These are phyloP conservation scores for Haemorhous mexicanus DNA, from an alignment of 2,113 vertebrate genomes.

Conservation along the genomic window DNA sequence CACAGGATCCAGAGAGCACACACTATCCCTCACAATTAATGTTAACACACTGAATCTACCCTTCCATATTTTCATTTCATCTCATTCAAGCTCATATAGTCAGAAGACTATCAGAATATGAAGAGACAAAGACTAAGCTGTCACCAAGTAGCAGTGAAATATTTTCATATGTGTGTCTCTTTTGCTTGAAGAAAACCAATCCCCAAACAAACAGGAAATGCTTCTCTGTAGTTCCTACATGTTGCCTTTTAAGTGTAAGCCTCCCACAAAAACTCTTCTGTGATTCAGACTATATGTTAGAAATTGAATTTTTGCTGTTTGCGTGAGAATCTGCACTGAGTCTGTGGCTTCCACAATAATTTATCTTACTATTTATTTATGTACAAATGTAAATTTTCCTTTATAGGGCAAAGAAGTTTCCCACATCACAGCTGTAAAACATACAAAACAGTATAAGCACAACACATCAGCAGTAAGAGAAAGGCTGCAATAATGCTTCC, in stretches of 20 bases:
- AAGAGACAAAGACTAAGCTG: neutral
- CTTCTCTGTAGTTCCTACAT: neutral
- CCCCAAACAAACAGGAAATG: neutral
- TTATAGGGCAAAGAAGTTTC: neutral
- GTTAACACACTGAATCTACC: neutral
- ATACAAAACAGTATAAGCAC: neutral
- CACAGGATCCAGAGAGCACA: neutral
- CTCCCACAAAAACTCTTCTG: neutral
- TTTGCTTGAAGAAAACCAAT: neutral
- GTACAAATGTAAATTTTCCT: too few species aligned
- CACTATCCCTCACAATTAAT: neutral
- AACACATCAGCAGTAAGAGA: neutral
- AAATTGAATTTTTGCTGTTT: neutral
- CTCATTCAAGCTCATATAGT: neutral
- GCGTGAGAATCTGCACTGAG: neutral
- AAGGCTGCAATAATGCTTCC: accelerated
- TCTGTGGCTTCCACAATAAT: neutral
- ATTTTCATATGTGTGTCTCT: neutral
- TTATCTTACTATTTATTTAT: neutral
- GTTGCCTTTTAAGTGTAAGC: neutral
- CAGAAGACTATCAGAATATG: neutral
- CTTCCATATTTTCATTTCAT: neutral
- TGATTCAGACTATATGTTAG: neutral
- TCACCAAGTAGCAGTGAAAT: neutral
- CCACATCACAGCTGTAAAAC: neutral